Base-by-base conservation (phyloP, 2,113 vertebrate species). In the Donacobius atricapilla region DNA sequence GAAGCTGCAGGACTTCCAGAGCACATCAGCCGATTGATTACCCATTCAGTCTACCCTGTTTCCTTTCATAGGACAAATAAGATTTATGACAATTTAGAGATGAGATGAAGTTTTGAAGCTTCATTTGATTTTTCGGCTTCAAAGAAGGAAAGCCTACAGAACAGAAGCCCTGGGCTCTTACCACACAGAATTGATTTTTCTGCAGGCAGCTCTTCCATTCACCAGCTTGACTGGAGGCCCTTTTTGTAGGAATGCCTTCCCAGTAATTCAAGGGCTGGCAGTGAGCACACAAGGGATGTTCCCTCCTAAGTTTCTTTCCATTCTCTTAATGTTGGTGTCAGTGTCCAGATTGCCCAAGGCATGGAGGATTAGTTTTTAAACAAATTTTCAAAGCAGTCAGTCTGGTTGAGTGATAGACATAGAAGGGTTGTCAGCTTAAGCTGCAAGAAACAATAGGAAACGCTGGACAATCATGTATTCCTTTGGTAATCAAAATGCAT, bases 71-170 rank as follows among this genome's bases (percentile, higher is more conserved):
- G 65, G 56, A 87, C 83, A 92, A 95, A 94, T 60, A 89, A 92
- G 96, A 96, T 96, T 96, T 96, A 87, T 27, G 60, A 89, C 90
- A 95, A 87, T 92, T 96, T 93, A 96, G 80, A 94, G 83, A 79
- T 56, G 65, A 89, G 83, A 91, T 95, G 92, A 82, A 96, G 92
- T 97, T 96, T 80, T 97, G 95, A 97, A 96, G 92, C 89, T 94
- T 91, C 70, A 94, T 97, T 95, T 96, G 94, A 94, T 95, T 95
- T 96, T 91, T 82, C 0, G 0, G 42, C 95, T 94, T 97, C 96
- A 96, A 95, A 96, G 94, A 58, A 92, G 44, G 68, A 92, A 90
- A 51, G 57, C 48, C 76, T 93, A 86, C 76, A 69, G 61, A 94
- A 94, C 76, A 94, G 76, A 95, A 28, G 61, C 86, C 15, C 28